Evolutionary conservation across 53 echinoderm and acorn worm genomes (phyloP), one percentile per base, ranked within the genome.

Genomic region (Mesocentrotus franciscanus): DNA sequence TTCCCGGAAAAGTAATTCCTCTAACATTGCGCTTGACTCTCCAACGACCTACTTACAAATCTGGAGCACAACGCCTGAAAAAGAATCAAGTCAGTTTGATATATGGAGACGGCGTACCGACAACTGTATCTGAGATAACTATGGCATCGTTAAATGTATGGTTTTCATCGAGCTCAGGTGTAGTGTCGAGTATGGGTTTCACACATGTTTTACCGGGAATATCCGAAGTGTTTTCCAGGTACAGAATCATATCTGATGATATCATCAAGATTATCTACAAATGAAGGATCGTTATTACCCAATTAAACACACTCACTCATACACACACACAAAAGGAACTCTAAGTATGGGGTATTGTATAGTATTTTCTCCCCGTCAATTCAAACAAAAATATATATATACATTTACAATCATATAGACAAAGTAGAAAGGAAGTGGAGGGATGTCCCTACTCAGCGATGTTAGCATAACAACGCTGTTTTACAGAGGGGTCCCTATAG

Each of bases 41-140:
- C 81, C 81, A 39, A 20, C 20, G 81, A 81, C 81, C 81, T 33
- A 81, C 42, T 81, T 81, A 79, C 14, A 42, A 81, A 81, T 81
- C 81, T 81, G 1, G 81, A 81, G 42, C 81, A 81, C 81, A 36
- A 22, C 81, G 81, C 81, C 22, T 81, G 81, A 42, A 81, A 81
- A 81, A 42, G 81, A 42, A 81, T 81, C 81, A 81, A 20, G 18
- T 81, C 42, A 22, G 42, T 81, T 81, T 42, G 81, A 81, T 33
- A 18, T 18, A 81, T 15, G 13, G 39, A 22, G 9, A 81, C 22
- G 42, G 42, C 81, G 9, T 81, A 81, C 8, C 81, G 36, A 36
- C 6, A 81, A 81, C 13, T 81, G 36, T 36, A 81, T 8, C 36
- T 10, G 81, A 42, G 39, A 6, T 42, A 33, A 76, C 32, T 76